A percentile compares a stretch with the other conserved stretches of the same genome.
These are phyloP conservation scores for Pseudomyrmex sp. DNA, from an alignment of 1,140 invertebrate genomes.

Conservation along the genomic window DNA sequence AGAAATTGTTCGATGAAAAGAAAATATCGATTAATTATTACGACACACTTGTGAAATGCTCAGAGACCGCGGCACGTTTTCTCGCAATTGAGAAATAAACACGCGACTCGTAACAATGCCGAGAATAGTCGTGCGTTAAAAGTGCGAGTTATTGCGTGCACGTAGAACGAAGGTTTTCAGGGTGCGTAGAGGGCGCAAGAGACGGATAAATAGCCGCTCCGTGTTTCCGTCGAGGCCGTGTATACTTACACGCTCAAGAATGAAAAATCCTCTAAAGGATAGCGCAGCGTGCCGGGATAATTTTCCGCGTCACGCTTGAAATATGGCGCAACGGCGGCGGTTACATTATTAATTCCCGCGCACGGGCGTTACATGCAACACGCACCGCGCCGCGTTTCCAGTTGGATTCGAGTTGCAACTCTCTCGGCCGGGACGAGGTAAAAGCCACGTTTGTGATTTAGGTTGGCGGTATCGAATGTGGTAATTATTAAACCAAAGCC, in stretches of 20 bases:
- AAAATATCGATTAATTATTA: background rate
- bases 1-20: background rate
- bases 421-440: conserved; percentile 55
- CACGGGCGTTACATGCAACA: conserved; percentile 64
- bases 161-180: conserved; percentile 17
- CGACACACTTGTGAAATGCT: background rate
- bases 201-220: conserved; percentile 21
- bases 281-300: conserved; percentile 55
- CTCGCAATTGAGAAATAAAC: conserved; percentile 21
- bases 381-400: conserved; percentile 58
- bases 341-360: conserved; percentile 72
- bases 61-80: background rate
- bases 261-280: conserved; percentile 68
- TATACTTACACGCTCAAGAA: conserved; percentile 58
- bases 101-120: background rate
- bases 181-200: conserved; percentile 1
- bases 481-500: conserved; percentile 62
- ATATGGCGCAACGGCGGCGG: conserved; percentile 60
- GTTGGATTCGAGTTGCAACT: conserved; percentile 67
- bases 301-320: conserved; percentile 71
- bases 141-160: conserved; percentile 20
- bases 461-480: conserved; percentile 48
- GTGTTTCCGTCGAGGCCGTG: conserved; percentile 53
- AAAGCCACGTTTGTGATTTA: conserved; percentile 64
- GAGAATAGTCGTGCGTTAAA: background rate